Base-by-base conservation (phyloP, 2,888 invertebrate genomes). In the Sesia apiformis region DNA sequence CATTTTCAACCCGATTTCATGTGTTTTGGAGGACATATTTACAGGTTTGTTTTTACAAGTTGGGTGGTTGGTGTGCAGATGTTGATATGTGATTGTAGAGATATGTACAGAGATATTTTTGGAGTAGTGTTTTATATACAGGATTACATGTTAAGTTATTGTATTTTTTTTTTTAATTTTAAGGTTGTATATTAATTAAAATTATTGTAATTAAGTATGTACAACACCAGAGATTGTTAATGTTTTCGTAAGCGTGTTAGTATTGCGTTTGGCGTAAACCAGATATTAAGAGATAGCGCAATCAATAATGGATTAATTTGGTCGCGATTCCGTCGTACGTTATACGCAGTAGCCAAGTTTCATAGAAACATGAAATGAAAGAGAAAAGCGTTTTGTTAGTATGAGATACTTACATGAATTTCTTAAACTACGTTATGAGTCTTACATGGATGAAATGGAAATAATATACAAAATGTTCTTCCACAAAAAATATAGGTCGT, bases 351-450 rank as follows among this genome's bases (percentile, higher is more conserved):
- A 81, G 84, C 82, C 84, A 86, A 85, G 85, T 86, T 86, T 86
- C 85, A 88, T 76, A 86, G 81, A 86, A 88, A 86, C 90, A 90
- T 90, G 90, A 82, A 90, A 90, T 90, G 88, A 90, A 84, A 86
- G 78, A 79, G 68, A 82, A 77, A 89, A 90, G 89, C 89, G 78
- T 80, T 81, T 83, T 87, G 90, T 90, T 90, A 90, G 90, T 88
- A 74, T 72, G 67, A 70, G 58, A 72, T 81, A 84, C 78, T 81
- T 79, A 83, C 77, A 67, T 68, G 62, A 52, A 54, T 62, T 57
- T 58, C 67, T 70, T 72, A 72, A 52, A 55, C 59, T 70, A 72
- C 61, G 67, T 52, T 42, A 52, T 41, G 46, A n/a, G 43, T 74
- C 73, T 71, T 68, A 54, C 50, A 56, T 51, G 54, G 46, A 46